Evolutionary conservation across 2,888 invertebrate species (phyloP), one percentile per base, ranked within the genome.

Genomic region (Plusia festucae): DNA sequence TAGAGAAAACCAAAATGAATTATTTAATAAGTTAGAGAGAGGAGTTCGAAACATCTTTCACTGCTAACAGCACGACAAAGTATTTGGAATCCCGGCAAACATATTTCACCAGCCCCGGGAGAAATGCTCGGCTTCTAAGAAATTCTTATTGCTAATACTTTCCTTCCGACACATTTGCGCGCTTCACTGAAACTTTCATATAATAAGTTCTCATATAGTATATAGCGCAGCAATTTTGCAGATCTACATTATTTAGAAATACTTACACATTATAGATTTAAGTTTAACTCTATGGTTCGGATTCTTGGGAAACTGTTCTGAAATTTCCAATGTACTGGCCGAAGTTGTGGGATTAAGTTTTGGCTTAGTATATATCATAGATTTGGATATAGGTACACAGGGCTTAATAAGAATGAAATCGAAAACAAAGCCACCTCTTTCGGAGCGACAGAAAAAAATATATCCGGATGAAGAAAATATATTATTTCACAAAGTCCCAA

Each of bases 301-400:
- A 62, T 71, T 74, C 58, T 68, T 63, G 16, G 9, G 22, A 27
- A 71, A 74, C 60, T 53, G 60, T 57, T 53, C 60, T 20, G 30
- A 53, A 70, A 59, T 68, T 65, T 40, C 34, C 40, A 6, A 22
- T 40, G 57, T 53, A 65, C 59, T 53, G 52, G 57, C 53, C 55
- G 32, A 68, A 76, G 55, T 66, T 71, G 53, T 54, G 18, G 20
- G 18, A 49, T 49, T 3, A 24, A 3, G 2, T 24, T 24, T 27
- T 60, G 34, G 40, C 59, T 52, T 16, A 4, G 9, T 49, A 13
- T 5, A 24, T 20, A 49, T 18, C 16, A 11, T 11, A 9, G 3
- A n/a, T n/a, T n/a, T n/a, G n/a, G n/a, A n/a, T n/a, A n/a, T n/a
- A n/a, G n/a, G n/a, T n/a, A n/a, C n/a, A n/a, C n/a, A n/a, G n/a